Evolutionary conservation across 2,113 vertebrate genomes (phyloP), one percentile per base, ranked within the genome.

Genomic region (Daphoenositta chrysoptera): DNA sequence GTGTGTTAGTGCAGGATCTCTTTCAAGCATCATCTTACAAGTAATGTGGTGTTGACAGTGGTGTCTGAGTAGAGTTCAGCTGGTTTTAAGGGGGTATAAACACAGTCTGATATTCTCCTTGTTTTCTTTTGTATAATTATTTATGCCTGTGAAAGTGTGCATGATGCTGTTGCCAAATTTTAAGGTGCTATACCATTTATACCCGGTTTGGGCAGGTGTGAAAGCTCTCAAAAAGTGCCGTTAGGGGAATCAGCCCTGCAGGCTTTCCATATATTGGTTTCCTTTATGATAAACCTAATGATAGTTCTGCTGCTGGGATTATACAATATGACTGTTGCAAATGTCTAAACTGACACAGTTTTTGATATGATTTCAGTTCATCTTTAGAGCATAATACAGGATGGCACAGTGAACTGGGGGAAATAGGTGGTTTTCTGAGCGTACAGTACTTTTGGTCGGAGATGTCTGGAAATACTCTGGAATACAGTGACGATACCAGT

Each of bases 321-420:
- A n/a, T 58, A 27, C 23, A 33, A 0, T 40, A 16, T 28, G 15
- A n/a, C 12, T 64, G 14, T 42, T 35, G 31, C 45, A 47, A 47
- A 2, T 23, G 24, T 73, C 60, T 81, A 1, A 40, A 24, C 15
- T 42, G 42, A 20, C 4, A 13, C 2, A 3, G 3, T 73, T 89
- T 76, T 65, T 17, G 50, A 1, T 3, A 0, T 22, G 13, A 53
- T 73, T 84, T n/a, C 1, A 4, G 0, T 85, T 79, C 4, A 1
- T 45, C 66, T 83, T 76, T n/a, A 42, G 20, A 73, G 75, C 27
- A 7, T 5, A 17, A 11, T 40, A 19, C 1, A 30, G 16, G 56
- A 14, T 54, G 39, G 47, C 22, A 60, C 28, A 64, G 21, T 24
- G 18, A 72, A 12, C 24, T 72, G 40, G 58, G 31, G 40, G 77